These are phyloP conservation scores for Pinna nobilis DNA, from an alignment of 1,140 invertebrate species.

Conservation along the genomic window DNA sequence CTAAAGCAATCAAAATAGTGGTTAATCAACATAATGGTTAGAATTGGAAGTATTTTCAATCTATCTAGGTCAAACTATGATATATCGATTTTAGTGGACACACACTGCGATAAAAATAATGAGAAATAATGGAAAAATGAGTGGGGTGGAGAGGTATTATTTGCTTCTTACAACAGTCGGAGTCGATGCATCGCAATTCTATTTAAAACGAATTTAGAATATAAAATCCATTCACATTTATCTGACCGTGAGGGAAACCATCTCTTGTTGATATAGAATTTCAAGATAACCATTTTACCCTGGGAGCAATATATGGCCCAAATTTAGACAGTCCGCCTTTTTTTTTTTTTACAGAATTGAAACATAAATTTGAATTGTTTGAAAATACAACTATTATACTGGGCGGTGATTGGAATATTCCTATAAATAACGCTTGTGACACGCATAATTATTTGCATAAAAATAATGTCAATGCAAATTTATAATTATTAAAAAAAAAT, in stretches of 20 bases:
- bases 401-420: background rate
- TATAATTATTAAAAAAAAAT: background rate
- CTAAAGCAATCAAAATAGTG: too few species aligned
- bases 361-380: too few species aligned
- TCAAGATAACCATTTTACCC: background rate
- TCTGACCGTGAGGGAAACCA: background rate
- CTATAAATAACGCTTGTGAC: background rate
- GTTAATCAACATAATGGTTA: too few species aligned
- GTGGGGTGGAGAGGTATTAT: background rate
- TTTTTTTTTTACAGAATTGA: background rate
- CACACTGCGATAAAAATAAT: background rate
- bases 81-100: background rate
- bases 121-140: conserved; percentile 1
- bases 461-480: background rate
- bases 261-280: background rate
- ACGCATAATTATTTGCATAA: background rate
- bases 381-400: background rate
- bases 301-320: background rate
- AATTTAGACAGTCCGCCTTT: background rate
- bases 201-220: background rate
- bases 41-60: too few species aligned
- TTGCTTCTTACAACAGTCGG: background rate
- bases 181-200: background rate
- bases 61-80: too few species aligned
- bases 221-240: background rate